Evolutionary conservation across 2,113 vertebrate species (phyloP), one percentile per base, ranked within the genome.

Genomic region (Merops nubicus): DNA sequence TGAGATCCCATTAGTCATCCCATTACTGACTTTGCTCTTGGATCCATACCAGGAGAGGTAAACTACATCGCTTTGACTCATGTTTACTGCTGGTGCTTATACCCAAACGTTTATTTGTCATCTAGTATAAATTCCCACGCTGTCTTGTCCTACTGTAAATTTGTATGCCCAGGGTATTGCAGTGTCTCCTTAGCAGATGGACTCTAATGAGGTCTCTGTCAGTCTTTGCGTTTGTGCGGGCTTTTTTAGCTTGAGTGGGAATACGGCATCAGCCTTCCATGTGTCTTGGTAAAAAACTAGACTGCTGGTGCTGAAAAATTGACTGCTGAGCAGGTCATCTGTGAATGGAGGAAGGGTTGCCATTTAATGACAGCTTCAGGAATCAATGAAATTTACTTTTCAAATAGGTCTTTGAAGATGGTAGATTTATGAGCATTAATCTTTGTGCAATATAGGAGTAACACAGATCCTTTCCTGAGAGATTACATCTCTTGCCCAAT

Each of bases 1-100:
- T 68, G 72, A 80, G 23, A 50, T 88, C 50, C 51, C 68, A 23
- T 91, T 91, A 90, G 79, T 83, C 77, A 95, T 89, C 56, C 83
- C 47, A 68, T 90, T 90, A 88, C 50, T 3, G 15, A 65, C 67
- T 92, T 87, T 47, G 23, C 48, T 65, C 64, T 68, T 75, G 77
- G 79, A 94, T 89, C 54, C 56, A 36, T 50, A 45, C 45, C 50
- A 50, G 64, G 29, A 77, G 79, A 86, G 82, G 85, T 86, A 54
- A 91, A 62, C 36, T 73, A 0, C 1, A 0, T 54, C 45, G 18
- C 33, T 8, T 72, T 36, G 43, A 53, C 36, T 83, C 2, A 0
- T 56, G 43, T 57, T 74, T 82, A 29, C 38, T 68, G 70, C 70
- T 76, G 43, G 3, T 91, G 36, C 89, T 94, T 78, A 36, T 79